Base-by-base conservation (phyloP, 2,113 vertebrate species). In the cattle (Bos taurus) region DNA sequence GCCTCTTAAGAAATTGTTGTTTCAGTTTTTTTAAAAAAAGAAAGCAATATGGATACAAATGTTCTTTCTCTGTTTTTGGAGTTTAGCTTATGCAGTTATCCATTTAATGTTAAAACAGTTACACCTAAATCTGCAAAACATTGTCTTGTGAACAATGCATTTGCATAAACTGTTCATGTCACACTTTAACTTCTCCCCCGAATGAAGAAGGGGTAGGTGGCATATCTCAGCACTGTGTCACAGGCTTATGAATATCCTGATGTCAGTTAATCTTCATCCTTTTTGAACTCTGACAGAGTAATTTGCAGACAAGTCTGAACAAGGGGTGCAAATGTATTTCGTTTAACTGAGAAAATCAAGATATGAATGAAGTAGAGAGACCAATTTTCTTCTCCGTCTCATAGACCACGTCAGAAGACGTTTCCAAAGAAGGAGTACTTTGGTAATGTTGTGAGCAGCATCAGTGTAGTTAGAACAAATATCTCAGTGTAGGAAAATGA, bases 281-380 rank as follows among this genome's bases (percentile, higher is more conserved):
- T 92, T 97, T 82, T 86, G 30, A 78, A 94, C 95, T 94, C 54
- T 88, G 50, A 56, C 62, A 57, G 80, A 93, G 56, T 91, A 71
- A 36, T 96, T 89, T 84, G 12, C 85, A 87, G 88, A 85, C 84
- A 82, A 82, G 40, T 86, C 88, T 93, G 54, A 93, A 95, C 64
- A 87, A 87, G 26, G 74, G 62, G 10, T 94, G 11, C 40, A 78
- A 43, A 81, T 62, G 23, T 43, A 57, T 77, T 94, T 91, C 36
- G 7, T 83, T 94, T 59, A 93, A 77, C 60, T 88, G 60, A 93
- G 67, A 88, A 91, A 95, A 94, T 88, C 59, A 90, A 94, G 56
- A 80, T n/a, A 62, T 60, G 77, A 96, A 82, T 83, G 28, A 86
- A 96, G 46, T 33, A 0, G 36, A 77, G 88, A 50, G 60, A 83